Evolutionary conservation across 2,888 invertebrate species (phyloP).

Genomic region (Synergus laeviventris): DNA sequence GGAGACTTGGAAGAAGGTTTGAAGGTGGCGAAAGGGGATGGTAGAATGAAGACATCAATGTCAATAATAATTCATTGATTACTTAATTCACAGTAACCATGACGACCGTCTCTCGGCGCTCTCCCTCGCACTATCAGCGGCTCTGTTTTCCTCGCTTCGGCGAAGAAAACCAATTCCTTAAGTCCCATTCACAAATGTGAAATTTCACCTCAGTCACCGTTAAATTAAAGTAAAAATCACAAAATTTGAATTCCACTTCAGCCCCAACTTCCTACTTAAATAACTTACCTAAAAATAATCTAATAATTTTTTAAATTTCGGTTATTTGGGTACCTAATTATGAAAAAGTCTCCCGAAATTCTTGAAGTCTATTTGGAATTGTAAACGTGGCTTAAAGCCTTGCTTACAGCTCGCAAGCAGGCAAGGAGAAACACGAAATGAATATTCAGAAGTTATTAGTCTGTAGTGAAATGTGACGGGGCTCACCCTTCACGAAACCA

Average conservation of each 20-base stretch:
- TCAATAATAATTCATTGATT: slow-evolving; percentile 76
- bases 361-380: slow-evolving; percentile 46
- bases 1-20: slow-evolving; percentile 42
- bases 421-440: slow-evolving; percentile 76
- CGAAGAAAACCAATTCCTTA: slow-evolving; percentile 53
- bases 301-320: not conserved
- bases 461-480: slow-evolving; percentile 76
- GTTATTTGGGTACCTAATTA: not conserved
- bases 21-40: slow-evolving; percentile 54
- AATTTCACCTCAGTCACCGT: not conserved
- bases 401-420: slow-evolving; percentile 70
- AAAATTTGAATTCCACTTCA: not conserved
- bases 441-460: slow-evolving; percentile 77
- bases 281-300: too few species aligned
- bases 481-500: slow-evolving; percentile 73
- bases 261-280: not conserved
- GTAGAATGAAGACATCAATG: slow-evolving; percentile 73
- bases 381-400: slow-evolving; percentile 72
- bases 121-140: slow-evolving; percentile 62
- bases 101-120: slow-evolving; percentile 70
- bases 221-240: not conserved
- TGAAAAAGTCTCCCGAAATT: not conserved
- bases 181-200: slow-evolving; percentile 26
- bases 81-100: slow-evolving; percentile 74
- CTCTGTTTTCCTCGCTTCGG: slow-evolving; percentile 73